Evolutionary conservation across 2,113 vertebrate species (phyloP), one percentile per base, ranked within the genome.

Genomic region (Antigone vipio): DNA sequence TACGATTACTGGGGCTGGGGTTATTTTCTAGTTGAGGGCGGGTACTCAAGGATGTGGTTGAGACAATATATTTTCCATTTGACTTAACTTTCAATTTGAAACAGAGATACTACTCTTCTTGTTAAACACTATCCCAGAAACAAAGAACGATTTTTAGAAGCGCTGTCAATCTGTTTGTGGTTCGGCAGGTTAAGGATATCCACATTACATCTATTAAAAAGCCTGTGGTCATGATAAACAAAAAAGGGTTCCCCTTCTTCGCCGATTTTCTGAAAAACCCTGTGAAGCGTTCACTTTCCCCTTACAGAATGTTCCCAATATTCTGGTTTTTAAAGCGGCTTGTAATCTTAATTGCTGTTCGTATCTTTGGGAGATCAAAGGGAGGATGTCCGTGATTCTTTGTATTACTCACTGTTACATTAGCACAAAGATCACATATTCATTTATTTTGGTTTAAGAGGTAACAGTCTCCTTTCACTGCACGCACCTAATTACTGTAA

Each of bases 41-140:
- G 74, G 27, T 68, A 78, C 89, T 58, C 86, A 94, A 97, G 93
- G 95, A 85, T 85, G 88, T 91, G 95, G 82, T 89, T 93, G 75
- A 95, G 90, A 97, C n/a, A 3, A 86, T n/a, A 80, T 23, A 10
- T 85, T 94, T 97, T 97, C 96, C 93, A 90, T 94, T 96, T 97
- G 49, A 91, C 85, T 97, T 96, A 69, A 85, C 94, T 98, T 97
- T 96, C 96, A 95, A 94, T 96, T 89, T 95, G 92, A 96, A 92
- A 78, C 80, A 71, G 76, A 95, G 79, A 69, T 10, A 30, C 15
- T 29, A 23, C 60, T 53, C 52, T 95, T 95, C 92, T 81, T 45
- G 89, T 74, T 91, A 97, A 97, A 76, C 21, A 2, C 72, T 8
- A 80, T 94, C 94, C 88, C 85, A 96, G 97, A 92, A 92, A 74